phyloP scores from a whole-genome alignment of 2,113 vertebrate species.

The Spilogale gracilis region DNA sequence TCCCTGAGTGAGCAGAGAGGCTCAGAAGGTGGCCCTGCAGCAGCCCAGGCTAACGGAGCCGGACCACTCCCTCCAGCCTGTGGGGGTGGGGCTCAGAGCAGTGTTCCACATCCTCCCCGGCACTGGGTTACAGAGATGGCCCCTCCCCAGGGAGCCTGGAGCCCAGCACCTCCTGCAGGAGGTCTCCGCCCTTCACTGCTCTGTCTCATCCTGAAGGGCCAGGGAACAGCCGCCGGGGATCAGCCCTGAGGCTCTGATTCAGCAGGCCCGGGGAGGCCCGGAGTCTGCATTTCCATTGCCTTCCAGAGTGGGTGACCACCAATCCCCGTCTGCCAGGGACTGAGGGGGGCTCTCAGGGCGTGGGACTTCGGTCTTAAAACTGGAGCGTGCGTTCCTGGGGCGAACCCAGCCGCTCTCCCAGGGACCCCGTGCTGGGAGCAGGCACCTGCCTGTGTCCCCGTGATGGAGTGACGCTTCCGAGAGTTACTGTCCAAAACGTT shows the following conservation, averaged over 20 bases:
- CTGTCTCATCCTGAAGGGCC: not conserved
- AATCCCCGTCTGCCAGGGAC: not conserved
- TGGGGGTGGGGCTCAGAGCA: no score
- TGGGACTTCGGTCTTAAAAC: not conserved
- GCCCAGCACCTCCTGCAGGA: not conserved
- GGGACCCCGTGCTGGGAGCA: no score
- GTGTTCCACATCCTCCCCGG: not conserved
- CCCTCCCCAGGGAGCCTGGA: not conserved
- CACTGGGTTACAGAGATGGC: no score
- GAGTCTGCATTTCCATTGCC: not conserved
- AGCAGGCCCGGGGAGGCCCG: not conserved
- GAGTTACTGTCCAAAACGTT: not conserved
- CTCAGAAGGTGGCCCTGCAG: not conserved
- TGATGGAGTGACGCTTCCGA: not conserved
- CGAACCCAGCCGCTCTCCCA: not conserved
- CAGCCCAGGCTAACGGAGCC: not conserved
- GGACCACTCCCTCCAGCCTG: no score
- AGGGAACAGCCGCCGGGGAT: not conserved
- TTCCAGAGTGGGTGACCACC: no score
- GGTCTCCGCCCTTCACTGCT: no score
- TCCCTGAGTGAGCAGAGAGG: not conserved
- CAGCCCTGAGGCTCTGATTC: not conserved
- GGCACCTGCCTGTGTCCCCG: not conserved
- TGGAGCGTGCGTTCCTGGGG: not conserved
- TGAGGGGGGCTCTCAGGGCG: accelerated